Percentiles rank a stretch among this genome's conserved stretches.
Conservation (phyloP, 2,888 invertebrate genomes). For the Candidula unifasciata region DNA sequence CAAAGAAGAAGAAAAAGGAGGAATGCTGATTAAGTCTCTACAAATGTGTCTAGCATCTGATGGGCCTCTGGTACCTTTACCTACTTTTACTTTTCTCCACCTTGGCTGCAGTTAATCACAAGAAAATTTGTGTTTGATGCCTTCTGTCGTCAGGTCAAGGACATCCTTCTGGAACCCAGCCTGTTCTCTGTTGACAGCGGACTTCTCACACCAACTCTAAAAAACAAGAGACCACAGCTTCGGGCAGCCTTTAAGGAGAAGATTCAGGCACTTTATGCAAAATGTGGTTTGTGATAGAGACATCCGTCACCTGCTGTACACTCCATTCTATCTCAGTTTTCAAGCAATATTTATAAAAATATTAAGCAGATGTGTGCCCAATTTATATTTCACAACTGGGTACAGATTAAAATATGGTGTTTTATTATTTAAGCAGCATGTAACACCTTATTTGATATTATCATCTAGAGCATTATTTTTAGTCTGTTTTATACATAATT, state of each 20-base stretch:
- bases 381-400: not conserved
- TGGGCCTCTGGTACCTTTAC: no score
- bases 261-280: slow-evolving; percentile 62
- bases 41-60: no score
- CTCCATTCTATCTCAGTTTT: not conserved
- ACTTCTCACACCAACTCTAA: slow-evolving; percentile 95
- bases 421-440: no score
- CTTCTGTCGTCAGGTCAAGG: slow-evolving; percentile 82
- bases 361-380: not conserved
- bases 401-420: no score
- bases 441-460: no score
- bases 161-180: slow-evolving; percentile 94
- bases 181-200: slow-evolving; percentile 97
- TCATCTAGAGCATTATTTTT: no score
- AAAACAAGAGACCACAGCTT: slow-evolving; percentile 88
- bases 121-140: not conserved
- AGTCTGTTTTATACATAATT: no score
- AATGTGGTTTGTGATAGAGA: slow-evolving; percentile 52
- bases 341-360: not conserved
- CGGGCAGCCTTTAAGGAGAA: slow-evolving; percentile 60
- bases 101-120: not conserved
- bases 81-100: no score
- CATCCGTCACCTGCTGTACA: not conserved
- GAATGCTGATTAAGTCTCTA: no score
- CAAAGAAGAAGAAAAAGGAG: no score